Evolutionary conservation across 2,888 invertebrate genomes (phyloP).

Genomic region (Parthenolecanium corni): DNA sequence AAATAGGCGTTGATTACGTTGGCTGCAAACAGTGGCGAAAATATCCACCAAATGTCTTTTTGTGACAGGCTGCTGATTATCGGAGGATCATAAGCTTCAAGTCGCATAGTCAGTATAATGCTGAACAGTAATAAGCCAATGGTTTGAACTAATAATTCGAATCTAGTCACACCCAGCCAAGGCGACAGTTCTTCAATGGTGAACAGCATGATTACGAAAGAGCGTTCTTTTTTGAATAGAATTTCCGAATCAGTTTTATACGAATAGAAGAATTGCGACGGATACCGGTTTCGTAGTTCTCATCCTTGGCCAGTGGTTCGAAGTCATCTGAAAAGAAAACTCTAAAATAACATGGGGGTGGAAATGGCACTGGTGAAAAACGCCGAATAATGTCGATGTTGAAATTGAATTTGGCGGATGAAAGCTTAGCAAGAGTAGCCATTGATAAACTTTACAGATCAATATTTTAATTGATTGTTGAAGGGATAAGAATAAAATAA

Average conservation of each 20-base stretch:
- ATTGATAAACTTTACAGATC: too few relatives aligned
- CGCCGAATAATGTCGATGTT: too few relatives aligned
- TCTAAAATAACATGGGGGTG: too few relatives aligned
- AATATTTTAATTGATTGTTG: too few relatives aligned
- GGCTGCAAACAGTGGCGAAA: conserved; percentile 80
- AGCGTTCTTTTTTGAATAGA: neutral
- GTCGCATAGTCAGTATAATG: conserved; percentile 52
- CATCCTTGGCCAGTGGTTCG: conserved; percentile 65
- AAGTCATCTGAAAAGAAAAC: conserved; percentile 61
- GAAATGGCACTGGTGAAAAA: too few relatives aligned
- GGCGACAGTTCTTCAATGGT: conserved; percentile 77
- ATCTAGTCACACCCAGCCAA: conserved; percentile 89
- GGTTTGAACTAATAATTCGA: conserved; percentile 88
- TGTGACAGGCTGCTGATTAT: conserved; percentile 31
- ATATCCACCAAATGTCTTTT: conserved; percentile 75
- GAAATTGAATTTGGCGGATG: too few relatives aligned
- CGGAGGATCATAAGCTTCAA: conserved; percentile 33
- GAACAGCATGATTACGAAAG: conserved; percentile 55
- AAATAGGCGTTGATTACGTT: conserved; percentile 91
- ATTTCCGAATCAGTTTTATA: conserved; percentile 42
- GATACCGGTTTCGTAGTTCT: conserved; percentile 57
- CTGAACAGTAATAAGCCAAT: conserved; percentile 73
- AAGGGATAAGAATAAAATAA: too few relatives aligned
- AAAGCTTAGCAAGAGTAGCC: too few relatives aligned
- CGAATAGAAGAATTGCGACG: conserved; percentile 75